phyloP scores from a whole-genome alignment of 2,888 invertebrate species.

The Epinotia nisella region DNA sequence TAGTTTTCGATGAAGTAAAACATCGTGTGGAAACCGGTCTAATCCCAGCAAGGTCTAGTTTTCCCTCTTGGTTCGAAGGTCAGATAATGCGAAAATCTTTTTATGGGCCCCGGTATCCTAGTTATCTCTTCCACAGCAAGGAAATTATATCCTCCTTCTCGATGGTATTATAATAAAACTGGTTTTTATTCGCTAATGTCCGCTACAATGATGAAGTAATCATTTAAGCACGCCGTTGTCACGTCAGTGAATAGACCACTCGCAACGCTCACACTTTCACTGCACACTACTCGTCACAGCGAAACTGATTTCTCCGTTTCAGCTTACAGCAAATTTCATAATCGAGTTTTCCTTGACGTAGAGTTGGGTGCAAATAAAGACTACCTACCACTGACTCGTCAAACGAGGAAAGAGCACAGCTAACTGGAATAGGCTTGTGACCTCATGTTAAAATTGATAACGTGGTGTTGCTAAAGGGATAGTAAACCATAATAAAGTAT shows the following conservation, averaged over 20 bases:
- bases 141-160: not conserved
- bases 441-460: no score
- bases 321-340: slow-evolving; percentile 23
- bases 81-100: not conserved
- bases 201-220: not conserved
- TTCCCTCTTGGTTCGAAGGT: not conserved
- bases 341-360: slow-evolving; percentile 3
- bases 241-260: slow-evolving; percentile 12
- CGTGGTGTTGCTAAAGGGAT: no score
- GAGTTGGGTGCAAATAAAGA: not conserved
- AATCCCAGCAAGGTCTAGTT: no score
- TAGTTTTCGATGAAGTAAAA: no score
- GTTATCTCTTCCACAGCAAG: not conserved
- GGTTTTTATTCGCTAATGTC: not conserved
- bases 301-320: slow-evolving; percentile 14
- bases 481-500: no score
- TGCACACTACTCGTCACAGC: slow-evolving; percentile 20
- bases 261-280: slow-evolving; percentile 27
- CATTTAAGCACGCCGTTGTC: not conserved
- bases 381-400: not conserved
- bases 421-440: no score
- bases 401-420: slow-evolving; percentile 3
- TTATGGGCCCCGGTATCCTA: not conserved
- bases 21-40: no score
- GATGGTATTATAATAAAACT: not conserved